These are phyloP conservation scores for Caenorhabditis zanzibari DNA, from an alignment of 2,888 invertebrate species.

Conservation along the genomic window DNA sequence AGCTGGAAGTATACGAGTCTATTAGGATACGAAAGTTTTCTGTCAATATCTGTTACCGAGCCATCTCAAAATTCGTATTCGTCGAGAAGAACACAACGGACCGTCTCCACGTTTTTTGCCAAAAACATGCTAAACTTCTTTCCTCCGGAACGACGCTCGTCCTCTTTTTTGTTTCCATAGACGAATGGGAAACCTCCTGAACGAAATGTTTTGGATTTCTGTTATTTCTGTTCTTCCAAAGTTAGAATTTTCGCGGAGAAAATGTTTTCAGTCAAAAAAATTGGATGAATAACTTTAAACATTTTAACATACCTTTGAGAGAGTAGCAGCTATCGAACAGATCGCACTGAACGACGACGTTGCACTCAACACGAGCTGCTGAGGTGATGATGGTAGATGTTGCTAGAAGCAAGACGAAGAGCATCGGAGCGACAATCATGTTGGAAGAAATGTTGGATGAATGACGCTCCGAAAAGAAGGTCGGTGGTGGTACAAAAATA, in stretches of 20 bases:
- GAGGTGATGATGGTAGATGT: not conserved
- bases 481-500: not conserved
- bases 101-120: conserved; percentile 51
- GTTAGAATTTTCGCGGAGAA: too few relatives aligned
- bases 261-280: too few relatives aligned
- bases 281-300: too few relatives aligned
- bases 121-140: conserved; percentile 53
- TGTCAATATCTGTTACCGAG: too few relatives aligned
- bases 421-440: conserved; percentile 4
- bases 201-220: not conserved
- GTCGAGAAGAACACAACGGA: conserved; percentile 46
- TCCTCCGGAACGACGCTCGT: conserved; percentile 11
- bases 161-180: conserved; percentile 30
- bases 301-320: conserved; percentile 31
- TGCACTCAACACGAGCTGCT: conserved; percentile 28
- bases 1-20: too few relatives aligned
- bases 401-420: conserved; percentile 6
- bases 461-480: not conserved
- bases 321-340: conserved; percentile 43
- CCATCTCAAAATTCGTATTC: conserved; percentile 6
- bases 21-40: too few relatives aligned
- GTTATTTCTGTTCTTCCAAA: too few relatives aligned
- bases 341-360: conserved; percentile 48
- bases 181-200: conserved; percentile 48
- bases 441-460: not conserved